phyloP scores from a whole-genome alignment of 1,140 invertebrate species.

The Papilio machaon region DNA sequence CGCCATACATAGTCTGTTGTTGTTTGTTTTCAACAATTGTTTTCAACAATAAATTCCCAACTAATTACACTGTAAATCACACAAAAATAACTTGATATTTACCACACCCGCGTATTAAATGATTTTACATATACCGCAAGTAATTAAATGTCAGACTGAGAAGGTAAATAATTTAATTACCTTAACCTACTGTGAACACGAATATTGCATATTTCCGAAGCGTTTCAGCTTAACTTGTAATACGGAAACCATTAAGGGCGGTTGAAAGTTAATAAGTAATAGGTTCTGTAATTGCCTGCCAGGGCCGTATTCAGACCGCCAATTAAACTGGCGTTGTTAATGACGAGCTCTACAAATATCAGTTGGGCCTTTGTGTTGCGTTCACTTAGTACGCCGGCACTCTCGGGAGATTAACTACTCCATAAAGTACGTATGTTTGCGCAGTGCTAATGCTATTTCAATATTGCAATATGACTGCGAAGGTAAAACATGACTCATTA shows the following conservation, averaged over 20 bases:
- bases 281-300: constrained; percentile 68
- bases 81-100: constrained; percentile 14
- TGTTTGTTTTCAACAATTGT: too few relatives aligned
- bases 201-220: constrained; percentile 51
- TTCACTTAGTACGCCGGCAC: constrained; percentile 26
- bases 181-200: constrained; percentile 41
- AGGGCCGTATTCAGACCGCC: constrained; percentile 53
- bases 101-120: constrained; percentile 4
- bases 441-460: constrained; percentile 24
- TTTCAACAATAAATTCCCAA: neutral
- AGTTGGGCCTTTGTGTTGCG: constrained; percentile 33
- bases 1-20: neutral
- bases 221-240: constrained; percentile 58
- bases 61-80: neutral
- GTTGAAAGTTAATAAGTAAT: constrained; percentile 75
- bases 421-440: constrained; percentile 32
- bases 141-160: constrained; percentile 25
- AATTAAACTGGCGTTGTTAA: constrained; percentile 42
- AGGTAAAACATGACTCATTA: constrained; percentile 9
- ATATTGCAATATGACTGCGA: constrained; percentile 28
- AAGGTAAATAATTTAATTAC: constrained; percentile 34
- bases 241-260: constrained; percentile 71
- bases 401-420: constrained; percentile 22
- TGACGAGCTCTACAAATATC: constrained; percentile 38
- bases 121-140: constrained; percentile 7